phyloP scores from a whole-genome alignment of 2,888 invertebrate genomes.

The Dasysyrphus tricinctus region DNA sequence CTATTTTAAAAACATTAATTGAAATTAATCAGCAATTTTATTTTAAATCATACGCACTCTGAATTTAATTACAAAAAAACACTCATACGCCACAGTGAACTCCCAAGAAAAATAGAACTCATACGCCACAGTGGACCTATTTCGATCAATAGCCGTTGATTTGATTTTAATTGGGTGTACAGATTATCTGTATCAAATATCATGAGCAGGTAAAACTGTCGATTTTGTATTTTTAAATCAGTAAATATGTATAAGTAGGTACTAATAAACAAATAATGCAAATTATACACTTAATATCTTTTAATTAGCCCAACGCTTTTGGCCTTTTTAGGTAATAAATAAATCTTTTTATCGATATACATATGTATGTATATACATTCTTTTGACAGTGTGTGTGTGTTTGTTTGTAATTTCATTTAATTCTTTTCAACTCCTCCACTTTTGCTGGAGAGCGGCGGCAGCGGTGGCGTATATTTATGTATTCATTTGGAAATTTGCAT shows the following conservation, averaged over 20 bases:
- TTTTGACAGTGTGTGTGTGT: not conserved
- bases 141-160: not conserved
- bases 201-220: not conserved
- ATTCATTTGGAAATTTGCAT: conserved; percentile 8
- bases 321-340: not conserved
- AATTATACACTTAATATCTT: not conserved
- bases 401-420: not conserved
- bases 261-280: not conserved
- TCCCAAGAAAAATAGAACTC: not conserved
- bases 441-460: not conserved
- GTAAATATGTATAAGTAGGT: not conserved
- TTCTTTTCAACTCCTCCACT: not conserved
- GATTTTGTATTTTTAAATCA: not conserved
- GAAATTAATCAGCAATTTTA: conserved; percentile 9
- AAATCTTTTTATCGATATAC: not conserved
- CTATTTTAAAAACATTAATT: not conserved
- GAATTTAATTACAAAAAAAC: not conserved
- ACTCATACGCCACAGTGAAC: conserved; percentile 9
- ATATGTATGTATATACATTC: no score
- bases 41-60: not conserved
- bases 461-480: not conserved
- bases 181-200: not conserved
- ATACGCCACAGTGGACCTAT: not conserved
- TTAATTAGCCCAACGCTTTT: not conserved
- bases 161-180: not conserved